phyloP scores from a whole-genome alignment of 2,888 invertebrate genomes.

The Drosophila barbarae region DNA sequence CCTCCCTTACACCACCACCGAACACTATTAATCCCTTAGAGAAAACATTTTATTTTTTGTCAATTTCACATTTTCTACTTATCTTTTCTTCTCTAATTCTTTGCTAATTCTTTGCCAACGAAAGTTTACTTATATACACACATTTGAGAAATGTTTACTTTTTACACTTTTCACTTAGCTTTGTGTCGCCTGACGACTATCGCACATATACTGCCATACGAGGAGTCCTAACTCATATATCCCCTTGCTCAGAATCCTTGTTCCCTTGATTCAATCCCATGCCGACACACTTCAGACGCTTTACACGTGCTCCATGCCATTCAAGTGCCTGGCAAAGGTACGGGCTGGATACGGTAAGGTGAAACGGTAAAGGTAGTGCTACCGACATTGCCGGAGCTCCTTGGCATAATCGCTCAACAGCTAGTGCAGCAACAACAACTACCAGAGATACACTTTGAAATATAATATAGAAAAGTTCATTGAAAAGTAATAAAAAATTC shows the following conservation, averaged over 20 bases:
- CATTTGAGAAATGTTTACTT: conserved; percentile 33
- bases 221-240: conserved; percentile 7
- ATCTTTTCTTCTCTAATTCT: conserved; percentile 6
- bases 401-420: conserved; percentile 69
- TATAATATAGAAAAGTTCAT: neutral
- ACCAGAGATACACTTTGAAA: conserved; percentile 4
- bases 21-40: neutral
- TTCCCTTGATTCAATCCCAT: conserved; percentile 63
- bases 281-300: conserved; percentile 71
- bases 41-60: neutral
- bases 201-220: conserved; percentile 21
- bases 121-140: conserved; percentile 14
- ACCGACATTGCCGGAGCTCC: conserved; percentile 54
- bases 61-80: conserved; percentile 11
- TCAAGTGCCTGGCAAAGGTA: conserved; percentile 53
- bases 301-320: conserved; percentile 69
- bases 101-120: conserved; percentile 14
- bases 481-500: no score
- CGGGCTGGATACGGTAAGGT: neutral
- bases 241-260: conserved; percentile 17
- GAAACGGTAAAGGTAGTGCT: conserved; percentile 31
- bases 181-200: conserved; percentile 41
- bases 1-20: no score
- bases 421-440: conserved; percentile 38
- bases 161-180: conserved; percentile 40